phyloP scores from a whole-genome alignment of 2,888 invertebrate genomes.

The Ophion obscuratus region DNA sequence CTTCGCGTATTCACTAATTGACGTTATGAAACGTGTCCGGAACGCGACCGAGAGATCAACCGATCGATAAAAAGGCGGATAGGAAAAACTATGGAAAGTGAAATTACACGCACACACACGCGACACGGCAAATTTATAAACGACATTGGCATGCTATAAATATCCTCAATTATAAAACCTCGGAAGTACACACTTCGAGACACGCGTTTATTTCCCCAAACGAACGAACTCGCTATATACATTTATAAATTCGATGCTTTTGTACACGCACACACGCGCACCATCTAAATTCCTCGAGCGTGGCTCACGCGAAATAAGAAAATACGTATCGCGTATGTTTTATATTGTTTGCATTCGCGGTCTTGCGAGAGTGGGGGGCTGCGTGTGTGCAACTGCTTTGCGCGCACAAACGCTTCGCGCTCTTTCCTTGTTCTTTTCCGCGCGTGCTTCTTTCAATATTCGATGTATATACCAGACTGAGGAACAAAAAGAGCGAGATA shows the following conservation, averaged over 20 bases:
- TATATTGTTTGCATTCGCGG: constrained; percentile 59
- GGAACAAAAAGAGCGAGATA: background rate
- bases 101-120: background rate
- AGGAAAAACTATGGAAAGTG: background rate
- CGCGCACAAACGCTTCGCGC: background rate
- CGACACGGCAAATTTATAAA: constrained; percentile 5
- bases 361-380: constrained; percentile 31
- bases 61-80: background rate
- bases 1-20: background rate
- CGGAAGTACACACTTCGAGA: constrained; percentile 16
- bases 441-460: background rate
- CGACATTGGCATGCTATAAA: constrained; percentile 15
- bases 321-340: constrained; percentile 36
- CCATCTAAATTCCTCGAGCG: constrained; percentile 51
- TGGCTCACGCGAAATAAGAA: constrained; percentile 36
- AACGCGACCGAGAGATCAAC: background rate
- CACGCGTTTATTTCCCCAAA: constrained; percentile 26
- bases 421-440: background rate
- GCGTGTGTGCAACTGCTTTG: constrained; percentile 28
- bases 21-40: background rate
- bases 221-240: constrained; percentile 25
- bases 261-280: background rate
- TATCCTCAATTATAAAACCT: constrained; percentile 41
- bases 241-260: constrained; percentile 20
- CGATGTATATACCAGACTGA: background rate